Evolutionary conservation across 2,797 vertebrate species (phyloP), one percentile per base, ranked within the genome.

Genomic region (Adelosebastes latens): DNA sequence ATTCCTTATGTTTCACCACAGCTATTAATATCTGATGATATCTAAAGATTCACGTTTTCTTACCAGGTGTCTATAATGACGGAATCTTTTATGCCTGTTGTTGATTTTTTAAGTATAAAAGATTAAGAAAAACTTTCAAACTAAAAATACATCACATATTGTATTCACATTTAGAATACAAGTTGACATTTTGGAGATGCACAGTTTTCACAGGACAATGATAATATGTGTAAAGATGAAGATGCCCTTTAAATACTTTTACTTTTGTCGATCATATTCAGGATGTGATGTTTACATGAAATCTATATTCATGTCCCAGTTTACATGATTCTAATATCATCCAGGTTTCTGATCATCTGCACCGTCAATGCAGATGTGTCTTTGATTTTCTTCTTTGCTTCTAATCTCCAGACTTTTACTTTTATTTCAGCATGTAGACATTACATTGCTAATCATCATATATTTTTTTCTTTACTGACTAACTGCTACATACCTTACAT

Each of bases 1-100:
- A 52, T 20, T 39, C 22, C 12, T 55, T 61, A 64, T 81, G 52
- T 74, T 75, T 82, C 72, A 34, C 69, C 16, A 13, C 31, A 24
- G 9, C 13, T 53, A 55, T 39, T 72, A 42, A 62, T 56, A 66
- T 66, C 32, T 52, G 5, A 53, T 60, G 62, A 61, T 31, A 81
- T 67, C 60, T 81, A 6, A 18, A 65, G 32, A 25, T 46, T 46
- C 24, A 29, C 1, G 9, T 46, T 25, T 27, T 27, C 36, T 16
- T 27, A 18, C 60, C 20, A 8, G 8, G 10, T n/a, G 29, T 8
- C 6, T 4, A 64, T 39, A 64, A 39, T 39, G n/a, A 0, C 8
- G 3, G 22, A 25, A 64, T 42, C 27, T 25, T 3, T 24, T 53
- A 22, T 49, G 42, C 42, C 42, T 53, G 18, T n/a, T 55, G 53